Percentiles rank a stretch among this genome's conserved stretches.
Conservation (phyloP, 2,797 vertebrate species). For the Adelosebastes latens region DNA sequence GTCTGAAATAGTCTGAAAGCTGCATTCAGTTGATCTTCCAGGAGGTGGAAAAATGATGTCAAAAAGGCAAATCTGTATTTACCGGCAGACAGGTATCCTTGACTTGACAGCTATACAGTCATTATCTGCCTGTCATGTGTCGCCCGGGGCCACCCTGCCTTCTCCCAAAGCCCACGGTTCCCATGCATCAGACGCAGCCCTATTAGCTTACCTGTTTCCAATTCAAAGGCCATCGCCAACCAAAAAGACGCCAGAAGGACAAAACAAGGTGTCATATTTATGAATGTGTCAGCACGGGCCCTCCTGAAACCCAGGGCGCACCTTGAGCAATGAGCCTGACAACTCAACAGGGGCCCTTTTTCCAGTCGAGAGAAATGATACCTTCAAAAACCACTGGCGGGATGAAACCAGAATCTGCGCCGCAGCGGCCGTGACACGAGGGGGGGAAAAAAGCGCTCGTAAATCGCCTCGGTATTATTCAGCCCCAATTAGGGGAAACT, state of each 20-base stretch:
- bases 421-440: slow-evolving; percentile 17
- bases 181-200: slow-evolving; percentile 86
- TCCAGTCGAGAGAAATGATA: slow-evolving; percentile 81
- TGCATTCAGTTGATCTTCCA: slow-evolving; percentile 83
- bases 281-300: slow-evolving; percentile 84
- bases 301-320: slow-evolving; percentile 74
- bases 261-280: slow-evolving; percentile 90
- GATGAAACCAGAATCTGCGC: slow-evolving; percentile 78
- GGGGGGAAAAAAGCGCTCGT: slow-evolving; percentile 39
- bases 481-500: slow-evolving; percentile 80
- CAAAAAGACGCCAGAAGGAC: slow-evolving; percentile 87
- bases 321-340: slow-evolving; percentile 84
- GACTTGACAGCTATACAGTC: slow-evolving; percentile 89
- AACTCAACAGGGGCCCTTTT: slow-evolving; percentile 80
- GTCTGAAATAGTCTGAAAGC: slow-evolving; percentile 72
- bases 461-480: slow-evolving; percentile 77
- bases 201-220: slow-evolving; percentile 89
- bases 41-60: slow-evolving; percentile 83
- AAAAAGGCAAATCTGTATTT: slow-evolving; percentile 90
- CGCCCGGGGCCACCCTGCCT: slow-evolving; percentile 79
- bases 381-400: slow-evolving; percentile 70
- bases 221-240: slow-evolving; percentile 86
- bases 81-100: slow-evolving; percentile 88
- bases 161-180: slow-evolving; percentile 80
- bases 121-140: slow-evolving; percentile 89